These are phyloP conservation scores for Coleophora flavipennella DNA, from an alignment of 2,888 invertebrate genomes.

Conservation along the genomic window DNA sequence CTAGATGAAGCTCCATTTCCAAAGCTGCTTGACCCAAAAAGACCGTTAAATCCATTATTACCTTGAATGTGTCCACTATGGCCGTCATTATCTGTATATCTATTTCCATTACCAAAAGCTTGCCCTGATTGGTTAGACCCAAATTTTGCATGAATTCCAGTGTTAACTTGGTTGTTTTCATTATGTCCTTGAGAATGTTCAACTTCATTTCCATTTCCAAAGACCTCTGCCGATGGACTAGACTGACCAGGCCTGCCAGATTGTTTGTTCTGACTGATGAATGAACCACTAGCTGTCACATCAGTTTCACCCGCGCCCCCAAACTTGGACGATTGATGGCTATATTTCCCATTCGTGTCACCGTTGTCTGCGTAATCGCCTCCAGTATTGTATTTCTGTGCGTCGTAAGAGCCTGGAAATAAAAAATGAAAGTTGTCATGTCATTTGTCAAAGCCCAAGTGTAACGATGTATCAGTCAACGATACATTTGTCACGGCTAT, in stretches of 20 bases:
- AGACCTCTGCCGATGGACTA: neutral
- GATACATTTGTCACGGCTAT: conserved; percentile 44
- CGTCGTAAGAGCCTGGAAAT: conserved; percentile 65
- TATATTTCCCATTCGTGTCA: conserved; percentile 31
- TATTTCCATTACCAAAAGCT: neutral
- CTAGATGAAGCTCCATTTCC: neutral
- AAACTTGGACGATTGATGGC: conserved; percentile 37
- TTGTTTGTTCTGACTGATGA: conserved; percentile 39
- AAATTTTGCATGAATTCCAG: neutral
- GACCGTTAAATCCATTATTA: neutral
- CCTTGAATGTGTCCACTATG: neutral
- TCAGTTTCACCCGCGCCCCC: conserved; percentile 32
- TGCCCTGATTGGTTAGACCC: neutral
- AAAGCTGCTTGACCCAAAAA: neutral
- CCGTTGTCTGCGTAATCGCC: conserved; percentile 45
- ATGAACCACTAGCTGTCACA: conserved; percentile 30
- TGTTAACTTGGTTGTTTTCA: neutral
- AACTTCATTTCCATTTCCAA: too few species aligned
- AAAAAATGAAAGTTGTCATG: conserved; percentile 61
- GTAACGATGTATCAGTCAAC: conserved; percentile 34
- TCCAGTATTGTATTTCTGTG: conserved; percentile 55
- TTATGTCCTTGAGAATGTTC: too few species aligned
- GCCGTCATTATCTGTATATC: too few species aligned
- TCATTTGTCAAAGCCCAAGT: conserved; percentile 48
- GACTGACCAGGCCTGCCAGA: conserved; percentile 20